Evolutionary conservation across 1,140 invertebrate genomes (phyloP), one percentile per base, ranked within the genome.

Genomic region (Homarus americanus): DNA sequence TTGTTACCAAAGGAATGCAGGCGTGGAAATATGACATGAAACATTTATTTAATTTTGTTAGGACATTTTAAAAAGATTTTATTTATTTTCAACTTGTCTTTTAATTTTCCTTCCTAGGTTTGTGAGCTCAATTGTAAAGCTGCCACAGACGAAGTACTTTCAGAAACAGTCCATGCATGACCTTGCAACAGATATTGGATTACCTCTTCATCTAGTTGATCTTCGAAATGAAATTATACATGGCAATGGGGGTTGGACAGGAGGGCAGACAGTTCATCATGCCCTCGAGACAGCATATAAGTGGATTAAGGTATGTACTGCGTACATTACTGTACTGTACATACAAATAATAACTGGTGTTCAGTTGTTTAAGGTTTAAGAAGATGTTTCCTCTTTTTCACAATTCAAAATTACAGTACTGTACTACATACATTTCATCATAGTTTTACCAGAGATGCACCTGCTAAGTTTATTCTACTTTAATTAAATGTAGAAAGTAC

Each of bases 251-350:
- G 80, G 87, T 3, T 90, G 80, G 79, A 44, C 44, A 40, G 87
- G 79, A 10, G 87, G 87, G 2, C 38, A 83, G 28, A 83, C 87
- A 10, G 49, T 90, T 36, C 69, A 83, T 40, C 83, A 49, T 20
- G 87, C 80, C 36, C 15, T 90, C n/a, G 87, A 90, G 1, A 78
- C 49, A 4, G 10, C 79, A 15, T 90, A 40, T 40, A 28, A 76
- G 28, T 90, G 87, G 87, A 90, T 90, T 32, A 90, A 90, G 87
- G 87, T 90, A 49, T n/a, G 28, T 49, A 15, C 15, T n/a, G n/a
- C n/a, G n/a, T n/a, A n/a, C n/a, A n/a, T n/a, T n/a, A n/a, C n/a
- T n/a, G n/a, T n/a, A 58, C 10, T 17, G 53, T 58, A 58, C 24
- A 20, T 20, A 58, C 53, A 58, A 58, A 58, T 20, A 3, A 58